Conservation (phyloP, 2,888 invertebrate species). For the Agrochola circellaris region DNA sequence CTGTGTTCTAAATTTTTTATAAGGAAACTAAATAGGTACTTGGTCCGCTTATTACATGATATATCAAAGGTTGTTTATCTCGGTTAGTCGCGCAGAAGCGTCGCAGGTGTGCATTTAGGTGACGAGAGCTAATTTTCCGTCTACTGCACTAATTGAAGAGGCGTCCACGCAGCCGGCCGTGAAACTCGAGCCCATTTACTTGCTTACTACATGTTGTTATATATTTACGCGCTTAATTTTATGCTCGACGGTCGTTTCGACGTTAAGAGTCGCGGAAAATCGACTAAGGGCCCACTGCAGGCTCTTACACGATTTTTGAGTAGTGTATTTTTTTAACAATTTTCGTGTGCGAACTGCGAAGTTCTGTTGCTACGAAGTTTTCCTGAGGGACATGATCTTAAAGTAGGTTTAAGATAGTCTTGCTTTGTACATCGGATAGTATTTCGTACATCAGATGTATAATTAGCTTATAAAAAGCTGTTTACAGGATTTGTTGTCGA, state of each 20-base stretch:
- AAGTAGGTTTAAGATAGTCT: not conserved
- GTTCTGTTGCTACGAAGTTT: constrained; percentile 29
- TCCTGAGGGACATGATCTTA: constrained; percentile 37
- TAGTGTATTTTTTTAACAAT: constrained; percentile 22
- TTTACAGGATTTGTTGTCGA: not conserved
- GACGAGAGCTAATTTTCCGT: constrained; percentile 80
- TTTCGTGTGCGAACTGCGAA: constrained; percentile 35
- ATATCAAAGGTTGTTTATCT: constrained; percentile 59
- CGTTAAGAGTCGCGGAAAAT: constrained; percentile 53
- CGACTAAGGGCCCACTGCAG: constrained; percentile 21
- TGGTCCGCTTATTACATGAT: constrained; percentile 8
- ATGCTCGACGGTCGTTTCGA: constrained; percentile 46
- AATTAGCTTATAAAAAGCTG: not conserved
- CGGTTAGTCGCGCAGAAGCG: constrained; percentile 50
- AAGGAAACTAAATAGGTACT: constrained; percentile 16
- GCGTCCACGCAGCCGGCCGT: constrained; percentile 70
- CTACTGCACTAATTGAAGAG: constrained; percentile 79
- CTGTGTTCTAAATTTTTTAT: constrained; percentile 21
- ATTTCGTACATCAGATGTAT: not conserved
- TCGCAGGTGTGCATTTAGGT: constrained; percentile 65
- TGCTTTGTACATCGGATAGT: constrained; percentile 18
- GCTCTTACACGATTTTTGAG: constrained; percentile 32
- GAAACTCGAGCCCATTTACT: constrained; percentile 54
- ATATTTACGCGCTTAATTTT: constrained; percentile 61
- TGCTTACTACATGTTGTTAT: constrained; percentile 39